Evolutionary conservation across 1,140 invertebrate species (phyloP), one percentile per base, ranked within the genome.

Genomic region (Thereuonema tuberculata): DNA sequence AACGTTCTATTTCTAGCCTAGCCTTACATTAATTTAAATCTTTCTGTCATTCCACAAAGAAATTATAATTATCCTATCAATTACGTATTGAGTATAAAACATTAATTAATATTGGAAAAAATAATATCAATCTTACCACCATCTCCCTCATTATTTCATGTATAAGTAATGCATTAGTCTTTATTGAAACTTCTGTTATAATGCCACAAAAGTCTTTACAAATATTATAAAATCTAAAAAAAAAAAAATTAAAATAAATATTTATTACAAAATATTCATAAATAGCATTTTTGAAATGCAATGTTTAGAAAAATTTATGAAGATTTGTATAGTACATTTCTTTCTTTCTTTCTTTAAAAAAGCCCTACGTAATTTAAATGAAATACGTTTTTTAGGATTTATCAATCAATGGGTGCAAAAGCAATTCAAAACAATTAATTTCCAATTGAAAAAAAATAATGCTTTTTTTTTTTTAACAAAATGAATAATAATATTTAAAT

Each of bases 121-220:
- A 12, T 9, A 9, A 9, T 12, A n/a, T 12, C 37, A 43, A 9
- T 12, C 48, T 50, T 50, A 50, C 48, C 21, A 50, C 9, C 3
- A 50, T 5, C 21, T 50, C 5, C 21, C 48, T 20, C 48, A 50
- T 12, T 24, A 50, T 20, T 24, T 50, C 48, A 24, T 50, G 48
- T 5, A 50, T 24, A 5, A 50, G 9, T 50, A 50, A 50, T 12
- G 21, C 21, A 50, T 50, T 50, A 5, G 48, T 20, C 3, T 20
- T 5, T 12, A 50, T 50, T 5, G 48, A 50, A 50, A 5, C 21
- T 24, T 50, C 48, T 14, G 48, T 12, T 5, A 50, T 20, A 20
- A 50, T 24, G 5, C 48, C 48, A 50, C 48, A 50, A 50, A 50
- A 50, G 21, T 50, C 48, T 24, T 50, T 50, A 20, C 48, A 50